These are phyloP conservation scores for Pteropus rufus DNA, from an alignment of 2,797 vertebrate species.

Conservation along the genomic window DNA sequence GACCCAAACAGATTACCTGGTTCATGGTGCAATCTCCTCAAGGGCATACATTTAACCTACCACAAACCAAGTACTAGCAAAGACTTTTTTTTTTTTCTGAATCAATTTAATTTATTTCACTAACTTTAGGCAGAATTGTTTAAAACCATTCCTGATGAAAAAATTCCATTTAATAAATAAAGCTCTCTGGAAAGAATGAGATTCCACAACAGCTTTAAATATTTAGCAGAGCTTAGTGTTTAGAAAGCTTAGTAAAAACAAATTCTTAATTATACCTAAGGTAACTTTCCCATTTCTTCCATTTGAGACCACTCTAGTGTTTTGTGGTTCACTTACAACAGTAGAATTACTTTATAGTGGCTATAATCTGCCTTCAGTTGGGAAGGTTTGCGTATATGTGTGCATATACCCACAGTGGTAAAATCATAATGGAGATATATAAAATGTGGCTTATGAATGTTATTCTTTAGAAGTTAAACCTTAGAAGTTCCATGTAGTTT, in stretches of 20 bases:
- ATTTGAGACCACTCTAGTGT: not conserved
- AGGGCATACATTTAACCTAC: not conserved
- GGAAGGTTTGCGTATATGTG: not conserved
- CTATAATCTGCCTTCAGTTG: not conserved
- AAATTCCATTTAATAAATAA: constrained; percentile 37
- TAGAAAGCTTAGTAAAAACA: constrained; percentile 4
- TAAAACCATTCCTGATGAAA: constrained; percentile 38
- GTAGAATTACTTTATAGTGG: not conserved
- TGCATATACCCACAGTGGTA: not conserved
- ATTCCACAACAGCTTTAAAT: not conserved
- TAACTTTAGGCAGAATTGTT: not conserved
- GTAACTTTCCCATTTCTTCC: not conserved
- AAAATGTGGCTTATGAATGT: not conserved
- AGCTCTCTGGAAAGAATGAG: not conserved
- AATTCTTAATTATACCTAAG: not conserved
- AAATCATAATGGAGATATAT: not conserved
- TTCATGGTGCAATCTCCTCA: not conserved
- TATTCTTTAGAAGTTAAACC: not conserved
- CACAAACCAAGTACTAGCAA: not conserved
- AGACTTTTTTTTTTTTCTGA: not conserved
- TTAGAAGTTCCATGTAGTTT: not conserved
- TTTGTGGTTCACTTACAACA: not conserved
- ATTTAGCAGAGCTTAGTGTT: not conserved
- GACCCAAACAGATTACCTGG: not conserved
- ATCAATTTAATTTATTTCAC: not conserved